Conservation (phyloP, 2,113 vertebrate genomes). For the Rhinoderma darwinii region DNA sequence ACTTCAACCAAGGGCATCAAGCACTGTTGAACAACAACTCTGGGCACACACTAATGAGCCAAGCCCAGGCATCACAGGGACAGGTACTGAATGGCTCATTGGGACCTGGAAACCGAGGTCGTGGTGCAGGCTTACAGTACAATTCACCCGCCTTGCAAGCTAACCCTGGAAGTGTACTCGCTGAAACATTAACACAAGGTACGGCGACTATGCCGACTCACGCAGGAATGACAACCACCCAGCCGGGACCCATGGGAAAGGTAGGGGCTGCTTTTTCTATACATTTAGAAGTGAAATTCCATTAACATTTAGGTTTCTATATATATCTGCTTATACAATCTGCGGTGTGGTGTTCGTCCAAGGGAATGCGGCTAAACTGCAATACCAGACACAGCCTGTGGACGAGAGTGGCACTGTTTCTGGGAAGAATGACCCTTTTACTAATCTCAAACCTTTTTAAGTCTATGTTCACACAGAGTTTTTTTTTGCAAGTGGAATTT, state of each 20-base stretch:
- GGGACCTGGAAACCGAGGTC: constrained; percentile 84
- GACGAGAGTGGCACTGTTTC: background rate
- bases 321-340: too few species aligned
- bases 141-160: constrained; percentile 83
- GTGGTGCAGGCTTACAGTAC: constrained; percentile 87
- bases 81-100: constrained; percentile 94
- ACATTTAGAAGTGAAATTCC: too few species aligned
- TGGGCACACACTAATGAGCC: constrained; percentile 86
- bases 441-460: too few species aligned
- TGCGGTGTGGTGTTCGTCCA: too few species aligned
- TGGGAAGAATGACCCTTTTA: too few species aligned
- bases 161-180: constrained; percentile 84
- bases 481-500: too few species aligned
- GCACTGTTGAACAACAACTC: constrained; percentile 90
- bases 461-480: too few species aligned
- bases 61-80: constrained; percentile 82
- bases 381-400: too few species aligned
- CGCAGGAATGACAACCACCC: constrained; percentile 81
- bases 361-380: too few species aligned
- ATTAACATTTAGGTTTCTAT: too few species aligned
- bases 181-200: constrained; percentile 91
- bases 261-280: constrained; percentile 78
- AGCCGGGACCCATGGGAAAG: constrained; percentile 92
- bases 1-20: constrained; percentile 85
- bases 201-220: constrained; percentile 85